Evolutionary conservation across 2,113 vertebrate species (phyloP), one percentile per base, ranked within the genome.

Genomic region (Chlorodrepanis virens): DNA sequence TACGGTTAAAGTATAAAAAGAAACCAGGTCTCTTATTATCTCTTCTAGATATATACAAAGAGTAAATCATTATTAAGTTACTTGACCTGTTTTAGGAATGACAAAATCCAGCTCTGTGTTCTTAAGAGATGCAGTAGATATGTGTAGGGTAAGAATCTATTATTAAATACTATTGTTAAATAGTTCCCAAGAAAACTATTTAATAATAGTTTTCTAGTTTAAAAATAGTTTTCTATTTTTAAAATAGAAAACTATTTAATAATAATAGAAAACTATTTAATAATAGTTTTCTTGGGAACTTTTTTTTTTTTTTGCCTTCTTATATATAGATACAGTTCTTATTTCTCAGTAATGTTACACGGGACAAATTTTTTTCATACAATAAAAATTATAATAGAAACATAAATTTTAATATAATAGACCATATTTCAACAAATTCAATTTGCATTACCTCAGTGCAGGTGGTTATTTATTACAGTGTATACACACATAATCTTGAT

Each of bases 391-490:
- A 97, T 90, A 98, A 98, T 96, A 92, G 53, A 98, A 97, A 98
- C 97, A 98, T 98, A 98, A 98, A 98, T 98, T 98, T 98, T 98
- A 98, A 97, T 96, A 97, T 95, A 98, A 98, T 91, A 97, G 97
- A 96, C 97, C 96, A 98, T 98, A 98, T 98, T 98, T 98, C 98
- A 98, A 98, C 96, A 98, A 98, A 99, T 98, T 98, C 97, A 97
- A 98, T 98, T 98, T 97, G 91, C 91, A 97, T 97, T 97, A 96
- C 94, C 92, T 93, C 93, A 82, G 95, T 96, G 98, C 92, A 96
- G 97, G 97, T 96, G 94, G 98, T 98, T 99, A 98, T 99, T 99
- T 99, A 99, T 99, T 97, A 96, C 50, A 96, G 94, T 96, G 94
- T 98, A 97, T 93, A 92, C 91, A 98, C 96, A 98, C 97, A 98